A percentile compares a stretch with the other conserved stretches of the same genome.
Evolutionary conservation across 2,888 invertebrate genomes (phyloP).

Genomic region (Allophyes oxyacanthae): DNA sequence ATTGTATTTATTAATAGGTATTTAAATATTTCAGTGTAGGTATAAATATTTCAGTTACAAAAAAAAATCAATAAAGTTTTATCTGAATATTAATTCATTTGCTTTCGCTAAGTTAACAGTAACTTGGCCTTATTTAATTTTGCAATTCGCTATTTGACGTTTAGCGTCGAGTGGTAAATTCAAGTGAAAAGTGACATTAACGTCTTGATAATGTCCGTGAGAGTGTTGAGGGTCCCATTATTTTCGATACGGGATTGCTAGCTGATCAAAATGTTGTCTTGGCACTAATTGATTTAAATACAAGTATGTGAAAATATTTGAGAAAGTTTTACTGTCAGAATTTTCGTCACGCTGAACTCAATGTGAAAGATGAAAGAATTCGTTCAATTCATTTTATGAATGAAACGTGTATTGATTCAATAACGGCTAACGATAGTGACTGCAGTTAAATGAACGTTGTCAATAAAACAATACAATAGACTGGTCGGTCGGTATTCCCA

Average conservation of each 20-base stretch:
- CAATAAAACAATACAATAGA: constrained; percentile 57
- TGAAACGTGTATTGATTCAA: constrained; percentile 55
- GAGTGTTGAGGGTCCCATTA: constrained; percentile 46
- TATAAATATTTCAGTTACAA: constrained; percentile 3
- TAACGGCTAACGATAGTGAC: constrained; percentile 50
- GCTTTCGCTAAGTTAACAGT: constrained; percentile 23
- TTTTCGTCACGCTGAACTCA: constrained; percentile 49
- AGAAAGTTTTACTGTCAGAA: constrained; percentile 50
- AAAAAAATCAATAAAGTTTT: constrained; percentile 11
- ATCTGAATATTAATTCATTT: constrained; percentile 23
- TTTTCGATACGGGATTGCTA: constrained; percentile 48
- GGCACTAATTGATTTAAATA: constrained; percentile 57
- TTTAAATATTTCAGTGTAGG: constrained; percentile 12
- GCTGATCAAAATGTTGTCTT: constrained; percentile 50
- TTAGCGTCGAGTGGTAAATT: constrained; percentile 13
- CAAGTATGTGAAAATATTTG: constrained; percentile 57
- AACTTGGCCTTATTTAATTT: constrained; percentile 28
- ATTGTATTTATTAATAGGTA: constrained; percentile 24
- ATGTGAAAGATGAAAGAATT: constrained; percentile 52
- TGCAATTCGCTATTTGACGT: constrained; percentile 13
- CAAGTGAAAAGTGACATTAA: constrained; percentile 45
- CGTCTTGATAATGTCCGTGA: constrained; percentile 41
- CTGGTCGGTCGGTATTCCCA: constrained; percentile 57
- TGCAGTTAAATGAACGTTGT: constrained; percentile 52
- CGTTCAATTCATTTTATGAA: constrained; percentile 57